A percentile compares a stretch with the other conserved stretches of the same genome.
These are phyloP conservation scores for Stigmatopora argus DNA, from an alignment of 2,113 vertebrate genomes.

Conservation along the genomic window DNA sequence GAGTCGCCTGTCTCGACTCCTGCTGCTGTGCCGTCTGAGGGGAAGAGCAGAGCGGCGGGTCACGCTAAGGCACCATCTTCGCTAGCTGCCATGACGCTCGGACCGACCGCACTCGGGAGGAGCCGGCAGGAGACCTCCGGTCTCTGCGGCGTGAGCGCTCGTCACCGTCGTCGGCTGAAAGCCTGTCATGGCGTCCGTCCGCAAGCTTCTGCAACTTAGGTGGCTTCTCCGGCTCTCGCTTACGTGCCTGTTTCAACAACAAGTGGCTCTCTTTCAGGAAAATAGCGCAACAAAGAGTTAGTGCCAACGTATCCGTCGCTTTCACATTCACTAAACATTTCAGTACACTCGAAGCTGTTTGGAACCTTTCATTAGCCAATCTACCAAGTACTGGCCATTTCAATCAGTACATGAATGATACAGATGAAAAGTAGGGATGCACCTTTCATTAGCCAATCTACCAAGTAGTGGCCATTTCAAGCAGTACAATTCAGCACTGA, in stretches of 20 bases:
- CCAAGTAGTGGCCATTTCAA: neutral
- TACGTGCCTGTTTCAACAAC: conserved; percentile 99
- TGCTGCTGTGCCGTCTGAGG: conserved; percentile 85
- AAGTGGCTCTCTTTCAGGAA: conserved; percentile 99
- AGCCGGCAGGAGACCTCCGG: conserved; percentile 79
- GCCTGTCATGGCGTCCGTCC: conserved; percentile 83
- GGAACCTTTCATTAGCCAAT: neutral
- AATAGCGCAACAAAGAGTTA: conserved; percentile 99
- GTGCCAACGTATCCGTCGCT: conserved; percentile 71
- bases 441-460: neutral
- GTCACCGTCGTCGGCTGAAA: conserved; percentile 87
- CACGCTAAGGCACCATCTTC: no score
- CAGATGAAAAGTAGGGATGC: no score
- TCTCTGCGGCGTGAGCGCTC: conserved; percentile 90
- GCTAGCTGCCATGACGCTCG: neutral
- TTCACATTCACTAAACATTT: conserved; percentile 52
- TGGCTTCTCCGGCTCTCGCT: conserved; percentile 87
- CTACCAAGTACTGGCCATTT: neutral
- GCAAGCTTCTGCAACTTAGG: conserved; percentile 83
- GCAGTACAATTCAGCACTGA: neutral
- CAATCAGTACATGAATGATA: neutral
- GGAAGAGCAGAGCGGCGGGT: neutral
- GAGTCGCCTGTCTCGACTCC: conserved; percentile 83
- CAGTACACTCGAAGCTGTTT: neutral
- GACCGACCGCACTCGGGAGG: conserved; percentile 65